Evolutionary conservation across 2,113 vertebrate genomes (phyloP).

Genomic region (Zosterops lateralis): DNA sequence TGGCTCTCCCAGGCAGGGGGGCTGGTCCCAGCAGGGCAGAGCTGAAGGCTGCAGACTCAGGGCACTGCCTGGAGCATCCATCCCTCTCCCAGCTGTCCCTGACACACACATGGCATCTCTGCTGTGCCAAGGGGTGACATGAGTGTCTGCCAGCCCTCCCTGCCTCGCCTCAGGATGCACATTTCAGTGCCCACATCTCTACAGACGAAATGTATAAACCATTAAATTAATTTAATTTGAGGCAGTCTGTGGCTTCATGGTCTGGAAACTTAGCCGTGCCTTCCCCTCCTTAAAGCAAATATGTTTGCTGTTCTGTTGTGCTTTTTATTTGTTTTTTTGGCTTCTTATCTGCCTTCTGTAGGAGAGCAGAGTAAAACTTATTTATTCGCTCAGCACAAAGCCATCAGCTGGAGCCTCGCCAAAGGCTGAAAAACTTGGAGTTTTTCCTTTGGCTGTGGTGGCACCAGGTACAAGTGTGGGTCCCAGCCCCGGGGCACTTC

Average conservation of each 20-base stretch:
- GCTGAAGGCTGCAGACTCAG: fast-evolving
- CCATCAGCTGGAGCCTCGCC: background rate
- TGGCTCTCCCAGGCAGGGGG: no score
- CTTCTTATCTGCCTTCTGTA: background rate
- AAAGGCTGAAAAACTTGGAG: background rate
- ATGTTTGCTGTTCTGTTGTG: background rate
- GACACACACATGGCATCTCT: fast-evolving
- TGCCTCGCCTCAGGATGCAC: fast-evolving
- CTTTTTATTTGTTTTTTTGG: background rate
- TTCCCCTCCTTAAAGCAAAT: background rate
- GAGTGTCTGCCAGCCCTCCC: background rate
- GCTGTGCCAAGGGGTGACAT: background rate
- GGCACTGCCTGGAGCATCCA: background rate
- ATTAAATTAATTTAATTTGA: background rate
- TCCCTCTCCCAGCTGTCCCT: background rate
- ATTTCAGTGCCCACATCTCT: background rate
- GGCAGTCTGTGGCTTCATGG: background rate
- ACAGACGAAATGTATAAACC: background rate
- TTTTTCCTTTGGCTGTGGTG: background rate
- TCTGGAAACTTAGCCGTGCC: background rate
- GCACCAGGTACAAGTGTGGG: background rate
- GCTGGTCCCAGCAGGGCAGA: fast-evolving
- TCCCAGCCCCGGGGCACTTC: background rate
- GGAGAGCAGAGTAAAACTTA: background rate
- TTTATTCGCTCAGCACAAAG: background rate